These are phyloP conservation scores for Vesta saturnalis DNA, from an alignment of 2,888 invertebrate genomes.

Conservation along the genomic window DNA sequence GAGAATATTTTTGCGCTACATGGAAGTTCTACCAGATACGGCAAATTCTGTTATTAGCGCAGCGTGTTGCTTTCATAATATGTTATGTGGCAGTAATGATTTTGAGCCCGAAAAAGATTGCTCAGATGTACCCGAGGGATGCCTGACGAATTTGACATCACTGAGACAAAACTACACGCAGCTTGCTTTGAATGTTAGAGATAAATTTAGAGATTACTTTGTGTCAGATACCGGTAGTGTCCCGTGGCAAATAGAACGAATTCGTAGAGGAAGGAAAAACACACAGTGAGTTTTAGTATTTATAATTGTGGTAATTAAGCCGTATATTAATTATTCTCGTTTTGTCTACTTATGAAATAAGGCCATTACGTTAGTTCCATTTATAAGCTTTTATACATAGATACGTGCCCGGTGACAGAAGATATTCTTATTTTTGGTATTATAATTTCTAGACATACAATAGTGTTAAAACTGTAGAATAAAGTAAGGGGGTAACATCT, in stretches of 20 bases:
- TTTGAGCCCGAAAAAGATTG: conserved; percentile 26
- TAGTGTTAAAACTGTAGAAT: too few species aligned
- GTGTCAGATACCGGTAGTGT: conserved; percentile 27
- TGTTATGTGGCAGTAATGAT: conserved; percentile 28
- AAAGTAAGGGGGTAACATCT: too few species aligned
- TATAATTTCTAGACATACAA: too few species aligned
- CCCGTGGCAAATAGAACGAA: conserved; percentile 28
- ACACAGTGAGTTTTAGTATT: too few species aligned
- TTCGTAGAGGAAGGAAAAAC: conserved; percentile 22
- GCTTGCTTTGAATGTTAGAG: conserved; percentile 29
- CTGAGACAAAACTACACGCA: conserved; percentile 17
- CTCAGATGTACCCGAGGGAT: background rate
- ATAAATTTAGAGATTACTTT: conserved; percentile 36
- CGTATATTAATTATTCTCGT: too few species aligned
- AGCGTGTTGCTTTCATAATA: conserved; percentile 32
- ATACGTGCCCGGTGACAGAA: too few species aligned
- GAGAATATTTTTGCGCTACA: conserved; percentile 28
- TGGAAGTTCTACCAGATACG: conserved; percentile 29
- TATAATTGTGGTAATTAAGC: too few species aligned
- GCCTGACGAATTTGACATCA: background rate
- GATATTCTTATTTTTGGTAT: too few species aligned
- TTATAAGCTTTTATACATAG: too few species aligned
- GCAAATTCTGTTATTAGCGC: background rate
- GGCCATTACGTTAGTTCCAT: too few species aligned
- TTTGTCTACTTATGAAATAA: too few species aligned